Conservation (phyloP, 2,797 vertebrate genomes). For the Nannoperca obscura region DNA sequence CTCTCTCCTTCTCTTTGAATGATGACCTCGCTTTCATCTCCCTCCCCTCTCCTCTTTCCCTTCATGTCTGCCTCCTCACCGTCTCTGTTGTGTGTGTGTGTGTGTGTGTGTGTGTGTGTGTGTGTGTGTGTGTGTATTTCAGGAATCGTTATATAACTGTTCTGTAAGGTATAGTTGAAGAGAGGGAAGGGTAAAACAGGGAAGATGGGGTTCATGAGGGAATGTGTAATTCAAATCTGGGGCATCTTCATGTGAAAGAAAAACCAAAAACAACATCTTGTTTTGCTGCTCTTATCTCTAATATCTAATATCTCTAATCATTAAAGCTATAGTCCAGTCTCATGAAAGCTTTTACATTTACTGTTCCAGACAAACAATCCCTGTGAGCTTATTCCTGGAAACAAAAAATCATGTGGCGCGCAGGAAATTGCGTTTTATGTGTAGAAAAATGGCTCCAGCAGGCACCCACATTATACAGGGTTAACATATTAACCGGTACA, state of each 20-base stretch:
- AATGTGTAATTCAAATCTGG: conserved; percentile 8
- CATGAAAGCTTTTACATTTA: too few species aligned
- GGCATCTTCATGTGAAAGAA: not conserved
- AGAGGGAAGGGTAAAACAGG: not conserved
- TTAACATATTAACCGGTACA: too few species aligned
- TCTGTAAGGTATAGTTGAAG: conserved; percentile 46
- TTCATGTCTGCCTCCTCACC: conserved; percentile 46
- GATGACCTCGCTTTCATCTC: conserved; percentile 61
- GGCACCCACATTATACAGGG: too few species aligned
- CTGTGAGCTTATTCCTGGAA: conserved; percentile 9
- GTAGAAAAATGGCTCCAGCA: too few species aligned
- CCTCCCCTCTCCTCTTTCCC: conserved; percentile 26
- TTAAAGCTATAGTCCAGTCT: not conserved
- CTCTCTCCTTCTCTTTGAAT: conserved; percentile 49
- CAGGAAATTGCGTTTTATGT: conserved; percentile 3
- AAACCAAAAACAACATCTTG: not conserved
- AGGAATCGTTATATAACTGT: conserved; percentile 64
- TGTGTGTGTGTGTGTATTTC: too few species aligned
- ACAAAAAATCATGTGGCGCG: not conserved
- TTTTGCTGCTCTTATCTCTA: not conserved
- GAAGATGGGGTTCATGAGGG: not conserved
- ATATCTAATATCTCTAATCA: not conserved
- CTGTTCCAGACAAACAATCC: not conserved
- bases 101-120: too few species aligned
- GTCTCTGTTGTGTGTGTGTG: too few species aligned